Evolutionary conservation across 2,888 invertebrate genomes (phyloP), one percentile per base, ranked within the genome.

Genomic region (Eutolmus rufibarbis): DNA sequence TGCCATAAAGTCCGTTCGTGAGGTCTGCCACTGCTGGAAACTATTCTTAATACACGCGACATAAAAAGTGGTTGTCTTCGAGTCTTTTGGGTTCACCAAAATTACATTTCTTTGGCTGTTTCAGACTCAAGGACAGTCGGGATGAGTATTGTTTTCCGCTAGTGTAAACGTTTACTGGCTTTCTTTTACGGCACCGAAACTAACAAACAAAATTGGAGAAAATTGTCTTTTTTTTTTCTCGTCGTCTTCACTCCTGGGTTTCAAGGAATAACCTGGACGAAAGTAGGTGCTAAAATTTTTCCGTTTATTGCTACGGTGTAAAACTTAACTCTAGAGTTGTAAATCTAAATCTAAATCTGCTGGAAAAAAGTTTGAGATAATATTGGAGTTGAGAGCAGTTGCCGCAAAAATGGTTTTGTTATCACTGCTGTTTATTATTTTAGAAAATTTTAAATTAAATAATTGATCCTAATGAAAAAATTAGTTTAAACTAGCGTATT

Each of bases 41-140:
- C 77, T 82, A 86, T 87, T 88, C 87, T 76, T 87, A 76, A 74
- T 86, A 78, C 88, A 88, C 87, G 88, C 88, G 88, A 87, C 88
- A 87, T 86, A 87, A 86, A 81, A 88, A 87, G 85, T 88, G 51
- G 66, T 74, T 66, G 19, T 79, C 57, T 86, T 85, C 82, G 43
- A 81, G 77, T 37, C 77, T 87, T 34, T 86, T 87, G 56, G 74
- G 84, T 88, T 81, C 85, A 86, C 82, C 82, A 57, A 82, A 57
- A 57, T 82, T 28, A 56, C 57, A 82, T 57, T 66, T 34, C 34
- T 57, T 8, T 28, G 37, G 28, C 16, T 56, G 12, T 81, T 81
- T 56, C n/a, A 31, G 82, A 74, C 43, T 74, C 84, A 88, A 87
- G 86, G 88, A 46, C 66, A 82, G n/a, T 31, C 23, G n/a, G 81